These are phyloP conservation scores for Urophycis tenuis DNA, from an alignment of 2,797 vertebrate genomes.

Conservation along the genomic window DNA sequence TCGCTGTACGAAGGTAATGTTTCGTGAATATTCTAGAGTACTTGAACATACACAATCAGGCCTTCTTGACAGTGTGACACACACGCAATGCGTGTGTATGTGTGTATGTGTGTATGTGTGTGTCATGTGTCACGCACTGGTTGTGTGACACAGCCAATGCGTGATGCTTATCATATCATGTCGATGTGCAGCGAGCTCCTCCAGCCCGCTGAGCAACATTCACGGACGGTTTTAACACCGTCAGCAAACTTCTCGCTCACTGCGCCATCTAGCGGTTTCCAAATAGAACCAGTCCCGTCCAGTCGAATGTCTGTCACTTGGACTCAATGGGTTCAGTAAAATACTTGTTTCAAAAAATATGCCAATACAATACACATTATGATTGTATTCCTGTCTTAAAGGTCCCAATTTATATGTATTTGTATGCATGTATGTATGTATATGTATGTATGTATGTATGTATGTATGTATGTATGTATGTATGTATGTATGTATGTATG, in stretches of 20 bases:
- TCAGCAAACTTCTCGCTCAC: background rate
- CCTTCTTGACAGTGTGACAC: too few relatives aligned
- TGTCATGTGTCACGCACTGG: too few relatives aligned
- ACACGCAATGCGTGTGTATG: too few relatives aligned
- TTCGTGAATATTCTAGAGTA: background rate
- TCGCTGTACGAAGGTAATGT: background rate
- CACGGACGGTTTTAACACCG: background rate
- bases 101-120: too few relatives aligned
- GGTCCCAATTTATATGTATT: background rate
- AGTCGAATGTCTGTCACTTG: background rate
- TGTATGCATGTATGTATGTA: background rate
- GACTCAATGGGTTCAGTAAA: background rate
- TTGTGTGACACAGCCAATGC: background rate
- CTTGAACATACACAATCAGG: background rate
- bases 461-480: background rate
- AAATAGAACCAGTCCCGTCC: too few relatives aligned
- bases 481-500: background rate
- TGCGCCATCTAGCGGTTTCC: too few relatives aligned
- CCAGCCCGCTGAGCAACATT: background rate
- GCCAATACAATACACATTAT: background rate
- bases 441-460: background rate
- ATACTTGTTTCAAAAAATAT: background rate
- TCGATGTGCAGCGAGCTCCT: background rate
- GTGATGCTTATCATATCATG: background rate
- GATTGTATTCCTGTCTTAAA: background rate